These are phyloP conservation scores for Silurus lanzhouensis DNA, from an alignment of 2,797 vertebrate species.

Conservation along the genomic window DNA sequence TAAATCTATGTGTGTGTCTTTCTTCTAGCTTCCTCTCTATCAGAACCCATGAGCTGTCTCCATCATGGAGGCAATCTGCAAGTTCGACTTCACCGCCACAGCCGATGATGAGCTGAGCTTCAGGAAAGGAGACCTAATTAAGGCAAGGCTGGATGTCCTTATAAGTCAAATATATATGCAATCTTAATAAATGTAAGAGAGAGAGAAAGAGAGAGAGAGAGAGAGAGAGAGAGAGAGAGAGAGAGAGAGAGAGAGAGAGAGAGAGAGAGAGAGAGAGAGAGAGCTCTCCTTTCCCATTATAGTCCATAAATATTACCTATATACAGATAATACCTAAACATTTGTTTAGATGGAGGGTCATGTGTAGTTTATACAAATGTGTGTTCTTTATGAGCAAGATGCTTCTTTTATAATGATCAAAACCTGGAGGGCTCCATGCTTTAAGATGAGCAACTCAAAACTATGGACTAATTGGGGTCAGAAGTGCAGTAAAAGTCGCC, in stretches of 20 bases:
- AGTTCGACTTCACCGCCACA: slow-evolving; percentile 81
- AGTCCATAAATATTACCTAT: background rate
- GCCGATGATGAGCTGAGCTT: slow-evolving; percentile 85
- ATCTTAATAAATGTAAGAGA: background rate
- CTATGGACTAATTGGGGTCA: slow-evolving; percentile 2
- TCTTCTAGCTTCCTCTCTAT: background rate
- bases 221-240: no score
- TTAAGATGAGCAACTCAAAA: background rate
- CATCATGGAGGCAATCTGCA: slow-evolving; percentile 83
- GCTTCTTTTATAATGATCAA: background rate
- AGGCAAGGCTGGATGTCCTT: slow-evolving; percentile 61
- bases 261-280: no score
- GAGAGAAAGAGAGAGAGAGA: no score
- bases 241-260: no score
- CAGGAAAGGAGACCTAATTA: slow-evolving; percentile 77
- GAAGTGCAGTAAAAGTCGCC: slow-evolving; percentile 3
- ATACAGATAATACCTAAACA: background rate
- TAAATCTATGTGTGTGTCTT: background rate
- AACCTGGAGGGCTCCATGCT: background rate
- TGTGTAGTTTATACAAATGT: background rate
- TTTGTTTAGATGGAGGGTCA: background rate
- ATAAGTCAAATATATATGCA: background rate
- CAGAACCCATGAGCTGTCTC: slow-evolving; percentile 14
- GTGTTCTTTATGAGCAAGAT: background rate
- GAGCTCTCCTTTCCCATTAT: background rate